A percentile compares a stretch with the other conserved stretches of the same genome.
phyloP scores from a whole-genome alignment of 2,113 vertebrate genomes.

The Balaeniceps rex region DNA sequence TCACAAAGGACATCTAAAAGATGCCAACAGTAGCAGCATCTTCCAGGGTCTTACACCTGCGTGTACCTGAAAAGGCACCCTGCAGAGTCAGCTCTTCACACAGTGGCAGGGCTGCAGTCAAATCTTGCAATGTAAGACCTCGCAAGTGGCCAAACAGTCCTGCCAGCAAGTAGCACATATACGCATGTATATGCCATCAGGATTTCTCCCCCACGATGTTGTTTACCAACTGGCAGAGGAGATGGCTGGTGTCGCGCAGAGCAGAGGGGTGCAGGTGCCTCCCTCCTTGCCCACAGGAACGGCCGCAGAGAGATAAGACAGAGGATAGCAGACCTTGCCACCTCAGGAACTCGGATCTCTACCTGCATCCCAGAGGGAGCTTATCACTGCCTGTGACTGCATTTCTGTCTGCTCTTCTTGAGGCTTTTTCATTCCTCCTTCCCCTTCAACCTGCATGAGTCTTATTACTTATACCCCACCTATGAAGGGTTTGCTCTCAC shows the following conservation, averaged over 20 bases:
- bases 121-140: not conserved
- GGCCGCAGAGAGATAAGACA: not conserved
- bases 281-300: not conserved
- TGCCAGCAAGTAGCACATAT: not conserved
- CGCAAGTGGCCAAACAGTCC: not conserved
- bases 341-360: not conserved
- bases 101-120: not conserved
- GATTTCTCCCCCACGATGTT: fast-evolving
- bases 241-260: not conserved
- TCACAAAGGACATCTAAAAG: not conserved
- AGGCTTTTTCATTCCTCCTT: not conserved
- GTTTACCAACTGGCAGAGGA: not conserved
- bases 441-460: not conserved
- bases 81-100: not conserved
- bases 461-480: not conserved
- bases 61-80: not conserved
- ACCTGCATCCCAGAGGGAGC: not conserved
- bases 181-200: fast-evolving
- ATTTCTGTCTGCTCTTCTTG: not conserved
- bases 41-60: not conserved
- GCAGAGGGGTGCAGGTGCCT: not conserved
- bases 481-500: not conserved
- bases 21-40: not conserved
- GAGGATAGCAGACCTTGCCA: not conserved
- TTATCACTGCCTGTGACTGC: not conserved